Evolutionary conservation across 1,140 invertebrate genomes (phyloP).

Genomic region (Drosophila arawakana): DNA sequence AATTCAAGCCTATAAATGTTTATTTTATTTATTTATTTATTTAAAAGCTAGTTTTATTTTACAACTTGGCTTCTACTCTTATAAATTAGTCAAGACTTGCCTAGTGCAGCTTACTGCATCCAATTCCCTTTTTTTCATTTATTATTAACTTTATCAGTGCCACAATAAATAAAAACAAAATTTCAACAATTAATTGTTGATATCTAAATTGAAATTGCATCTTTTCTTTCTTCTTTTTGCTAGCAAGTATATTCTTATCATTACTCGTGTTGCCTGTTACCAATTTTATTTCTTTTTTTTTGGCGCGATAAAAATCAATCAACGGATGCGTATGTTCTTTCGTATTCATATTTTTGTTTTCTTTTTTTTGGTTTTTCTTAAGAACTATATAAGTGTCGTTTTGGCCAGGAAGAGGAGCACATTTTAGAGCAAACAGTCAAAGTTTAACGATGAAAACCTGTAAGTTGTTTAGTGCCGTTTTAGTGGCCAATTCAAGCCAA

Average conservation of each 20-base stretch:
- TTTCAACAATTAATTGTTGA: constrained; percentile 29
- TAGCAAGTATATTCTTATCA: constrained; percentile 17
- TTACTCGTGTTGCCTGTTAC: neutral
- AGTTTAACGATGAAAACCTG: constrained; percentile 66
- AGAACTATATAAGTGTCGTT: constrained; percentile 61
- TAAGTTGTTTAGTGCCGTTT: constrained; percentile 37
- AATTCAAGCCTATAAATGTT: no score
- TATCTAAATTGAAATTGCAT: constrained; percentile 35
- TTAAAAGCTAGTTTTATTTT: no score
- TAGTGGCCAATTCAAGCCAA: neutral
- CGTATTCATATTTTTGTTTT: constrained; percentile 35
- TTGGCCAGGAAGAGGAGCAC: constrained; percentile 31
- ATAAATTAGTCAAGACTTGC: neutral
- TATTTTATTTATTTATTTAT: no score
- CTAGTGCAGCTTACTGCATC: neutral
- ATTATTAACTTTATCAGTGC: neutral
- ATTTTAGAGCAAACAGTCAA: constrained; percentile 50
- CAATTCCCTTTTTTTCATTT: neutral
- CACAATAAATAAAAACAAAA: constrained; percentile 12
- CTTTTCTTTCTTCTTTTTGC: no score
- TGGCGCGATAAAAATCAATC: constrained; percentile 55
- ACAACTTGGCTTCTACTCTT: neutral
- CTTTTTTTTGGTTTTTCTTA: constrained; percentile 17
- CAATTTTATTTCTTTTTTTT: constrained; percentile 9
- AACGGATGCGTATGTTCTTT: constrained; percentile 66